Base-by-base conservation (phyloP, 2,113 vertebrate genomes). In the Amblyopsis rosae region DNA sequence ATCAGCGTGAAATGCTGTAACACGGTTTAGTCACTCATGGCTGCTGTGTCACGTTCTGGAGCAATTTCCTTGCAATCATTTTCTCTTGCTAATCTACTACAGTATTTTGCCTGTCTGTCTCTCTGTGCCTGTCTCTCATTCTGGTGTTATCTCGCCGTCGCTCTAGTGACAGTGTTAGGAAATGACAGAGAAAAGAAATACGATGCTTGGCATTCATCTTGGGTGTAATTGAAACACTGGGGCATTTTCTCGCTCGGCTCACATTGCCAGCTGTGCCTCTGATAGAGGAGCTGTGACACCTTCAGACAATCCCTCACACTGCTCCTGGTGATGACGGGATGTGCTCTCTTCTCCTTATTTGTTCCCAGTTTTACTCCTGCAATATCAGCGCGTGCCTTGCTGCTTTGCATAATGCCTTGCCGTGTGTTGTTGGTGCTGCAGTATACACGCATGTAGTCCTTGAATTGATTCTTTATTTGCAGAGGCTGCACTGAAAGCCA, bases 161-260 rank as follows among this genome's bases (percentile, higher is more conserved):
- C 72, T 75, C 77, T 74, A 65, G 66, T 69, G 64, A 65, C 62
- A 65, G 66, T 69, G 64, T 67, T 65, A 62, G 76, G 54, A 75
- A 82, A 79, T 82, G 79, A 68, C 75, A 77, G 85, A 73, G 69
- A 76, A 72, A 75, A 72, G 75, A 77, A 86, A 81, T 82, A 66
- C 70, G 77, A 65, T 8, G 81, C 59, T 75, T 71, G 73, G 67
- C 70, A 61, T 64, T 66, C 59, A 79, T 79, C 77, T 81, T 62
- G 66, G 83, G 80, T 81, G 83, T 87, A 85, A 89, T 84, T 90
- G 77, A 83, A 91, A 87, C 62, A 70, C 70, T 45, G 72, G 60
- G 78, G 54, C 32, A 32, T 76, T 73, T 77, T 89, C 76, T 61
- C 70, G 60, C 65, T 51, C 57, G 50, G 6, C 10, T 19, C 68